Conservation (phyloP, 2,888 invertebrate species). For the Hymenopus coronatus region DNA sequence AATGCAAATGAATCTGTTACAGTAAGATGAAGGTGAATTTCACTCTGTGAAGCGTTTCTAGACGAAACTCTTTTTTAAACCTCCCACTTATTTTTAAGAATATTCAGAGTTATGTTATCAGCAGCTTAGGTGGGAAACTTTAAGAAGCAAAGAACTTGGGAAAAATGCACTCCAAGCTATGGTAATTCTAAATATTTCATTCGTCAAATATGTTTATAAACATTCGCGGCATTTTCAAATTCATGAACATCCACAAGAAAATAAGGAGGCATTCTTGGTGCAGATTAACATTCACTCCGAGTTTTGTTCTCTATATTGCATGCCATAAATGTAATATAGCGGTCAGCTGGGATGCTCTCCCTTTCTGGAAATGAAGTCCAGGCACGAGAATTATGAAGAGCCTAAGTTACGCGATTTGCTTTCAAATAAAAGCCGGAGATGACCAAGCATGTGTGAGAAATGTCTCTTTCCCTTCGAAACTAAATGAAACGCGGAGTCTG, state of each 20-base stretch:
- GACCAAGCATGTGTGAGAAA: background rate
- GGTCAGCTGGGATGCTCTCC: background rate
- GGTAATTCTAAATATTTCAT: too few species aligned
- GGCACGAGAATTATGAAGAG: background rate
- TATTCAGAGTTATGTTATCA: too few species aligned
- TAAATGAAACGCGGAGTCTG: background rate
- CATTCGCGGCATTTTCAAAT: too few species aligned
- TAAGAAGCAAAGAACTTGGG: too few species aligned
- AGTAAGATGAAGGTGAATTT: too few species aligned
- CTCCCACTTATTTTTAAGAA: too few species aligned
- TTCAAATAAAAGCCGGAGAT: background rate
- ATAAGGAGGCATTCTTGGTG: background rate
- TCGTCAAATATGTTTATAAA: too few species aligned
- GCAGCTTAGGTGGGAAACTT: too few species aligned
- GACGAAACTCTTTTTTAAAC: too few species aligned
- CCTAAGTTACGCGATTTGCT: background rate
- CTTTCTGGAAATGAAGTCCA: background rate
- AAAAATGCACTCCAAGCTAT: too few species aligned
- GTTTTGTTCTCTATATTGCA: background rate
- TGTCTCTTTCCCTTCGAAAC: background rate
- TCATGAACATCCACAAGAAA: background rate
- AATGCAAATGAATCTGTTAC: too few species aligned
- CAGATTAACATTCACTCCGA: background rate
- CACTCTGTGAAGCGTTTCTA: too few species aligned
- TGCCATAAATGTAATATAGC: background rate